Conservation (phyloP, 2,113 vertebrate genomes). For the Aldabrachelys gigantea region DNA sequence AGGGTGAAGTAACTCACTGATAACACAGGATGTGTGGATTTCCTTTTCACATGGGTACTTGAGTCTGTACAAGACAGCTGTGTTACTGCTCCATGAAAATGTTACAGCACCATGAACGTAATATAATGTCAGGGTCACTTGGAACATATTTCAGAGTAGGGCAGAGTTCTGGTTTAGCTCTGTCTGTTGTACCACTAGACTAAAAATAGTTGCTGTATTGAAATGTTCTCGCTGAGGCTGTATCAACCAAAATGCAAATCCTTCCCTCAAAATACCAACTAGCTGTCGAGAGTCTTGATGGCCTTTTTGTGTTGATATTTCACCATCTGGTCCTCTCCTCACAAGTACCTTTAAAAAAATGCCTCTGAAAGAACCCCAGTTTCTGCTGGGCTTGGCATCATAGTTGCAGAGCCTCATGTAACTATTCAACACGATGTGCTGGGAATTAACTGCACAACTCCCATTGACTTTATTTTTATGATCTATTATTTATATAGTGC, state of each 20-base stretch:
- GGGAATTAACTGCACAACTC: background rate
- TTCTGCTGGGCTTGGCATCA: background rate
- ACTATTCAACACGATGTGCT: background rate
- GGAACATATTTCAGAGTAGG: background rate
- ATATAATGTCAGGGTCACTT: background rate
- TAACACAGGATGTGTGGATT: background rate
- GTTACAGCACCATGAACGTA: background rate
- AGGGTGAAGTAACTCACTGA: background rate
- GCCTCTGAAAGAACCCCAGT: background rate
- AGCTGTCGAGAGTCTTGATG: background rate
- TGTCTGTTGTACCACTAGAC: background rate
- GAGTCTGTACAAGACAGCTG: background rate
- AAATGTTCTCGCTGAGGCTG: background rate
- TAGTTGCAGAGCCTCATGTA: background rate
- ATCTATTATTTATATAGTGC: background rate
- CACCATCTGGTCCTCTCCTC: constrained; percentile 3
- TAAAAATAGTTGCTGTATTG: background rate
- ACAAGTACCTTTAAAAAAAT: constrained; percentile 12
- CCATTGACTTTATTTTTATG: background rate
- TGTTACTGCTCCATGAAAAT: background rate
- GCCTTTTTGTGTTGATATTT: background rate
- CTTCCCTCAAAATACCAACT: constrained; percentile 1
- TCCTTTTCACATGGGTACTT: background rate
- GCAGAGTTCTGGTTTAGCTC: background rate
- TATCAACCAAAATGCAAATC: background rate